Evolutionary conservation across 2,113 vertebrate genomes (phyloP).

Genomic region (Paedocypris sp.): DNA sequence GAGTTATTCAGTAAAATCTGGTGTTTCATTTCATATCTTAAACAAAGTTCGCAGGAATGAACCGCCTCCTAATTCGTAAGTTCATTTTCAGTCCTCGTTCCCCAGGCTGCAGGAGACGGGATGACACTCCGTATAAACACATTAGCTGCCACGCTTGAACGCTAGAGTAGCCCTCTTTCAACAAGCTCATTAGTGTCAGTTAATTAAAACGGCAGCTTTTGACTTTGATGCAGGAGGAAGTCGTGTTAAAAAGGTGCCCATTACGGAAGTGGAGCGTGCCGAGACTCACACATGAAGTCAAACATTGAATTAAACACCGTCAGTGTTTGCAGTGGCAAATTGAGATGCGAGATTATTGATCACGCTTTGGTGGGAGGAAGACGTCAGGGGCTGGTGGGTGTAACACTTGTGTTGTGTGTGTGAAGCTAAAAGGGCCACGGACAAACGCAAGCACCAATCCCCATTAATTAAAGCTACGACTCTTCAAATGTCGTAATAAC

Average conservation of each 20-base stretch:
- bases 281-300: not conserved
- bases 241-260: slow-evolving; percentile 41
- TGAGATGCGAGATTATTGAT: slow-evolving; percentile 30
- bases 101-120: slow-evolving; percentile 31
- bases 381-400: not conserved
- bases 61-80: not conserved
- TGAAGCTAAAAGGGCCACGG: slow-evolving; percentile 47
- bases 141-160: slow-evolving; percentile 79
- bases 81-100: slow-evolving; percentile 6
- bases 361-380: slow-evolving; percentile 7
- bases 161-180: slow-evolving; percentile 79
- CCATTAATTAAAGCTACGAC: slow-evolving; percentile 96
- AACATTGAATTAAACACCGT: slow-evolving; percentile 65
- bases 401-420: not conserved
- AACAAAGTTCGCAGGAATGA: not conserved
- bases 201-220: slow-evolving; percentile 90
- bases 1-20: too few relatives aligned
- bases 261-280: slow-evolving; percentile 27
- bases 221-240: slow-evolving; percentile 81
- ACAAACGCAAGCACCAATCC: slow-evolving; percentile 72
- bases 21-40: too few relatives aligned
- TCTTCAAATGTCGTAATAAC: slow-evolving; percentile 99
- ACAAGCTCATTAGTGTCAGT: slow-evolving; percentile 91
- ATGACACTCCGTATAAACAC: slow-evolving; percentile 88
- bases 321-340: slow-evolving; percentile 56